Evolutionary conservation across 2,113 vertebrate genomes (phyloP).

Genomic region (Bostrychus sinensis): DNA sequence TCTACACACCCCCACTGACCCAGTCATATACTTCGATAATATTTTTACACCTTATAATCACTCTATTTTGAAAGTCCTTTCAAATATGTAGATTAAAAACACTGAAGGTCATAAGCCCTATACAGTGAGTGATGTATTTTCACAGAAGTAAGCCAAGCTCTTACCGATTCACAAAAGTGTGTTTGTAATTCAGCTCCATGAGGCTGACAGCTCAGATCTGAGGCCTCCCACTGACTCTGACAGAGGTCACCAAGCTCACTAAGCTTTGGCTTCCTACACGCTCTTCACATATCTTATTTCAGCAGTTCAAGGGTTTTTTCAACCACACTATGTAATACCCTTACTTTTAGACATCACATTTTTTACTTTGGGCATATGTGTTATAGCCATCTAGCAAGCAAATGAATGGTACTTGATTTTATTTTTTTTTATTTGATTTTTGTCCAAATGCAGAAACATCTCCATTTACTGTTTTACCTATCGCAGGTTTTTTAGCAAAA

Average conservation of each 20-base stretch:
- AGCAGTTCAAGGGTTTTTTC: conserved; percentile 36
- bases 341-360: conserved; percentile 7
- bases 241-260: conserved; percentile 58
- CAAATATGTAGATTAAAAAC: background rate
- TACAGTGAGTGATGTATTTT: background rate
- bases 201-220: conserved; percentile 61
- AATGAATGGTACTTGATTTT: no score
- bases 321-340: conserved; percentile 50
- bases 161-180: conserved; percentile 4
- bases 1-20: conserved; percentile 15
- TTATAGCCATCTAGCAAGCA: no score
- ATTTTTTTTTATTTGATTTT: conserved; percentile 2
- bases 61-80: background rate
- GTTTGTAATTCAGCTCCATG: conserved; percentile 67
- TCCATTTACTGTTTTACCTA: no score
- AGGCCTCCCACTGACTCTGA: conserved; percentile 59
- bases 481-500: background rate
- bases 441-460: no score
- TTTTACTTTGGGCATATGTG: no score
- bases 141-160: background rate
- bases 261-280: conserved; percentile 47
- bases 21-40: conserved; percentile 24
- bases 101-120: background rate
- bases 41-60: background rate
- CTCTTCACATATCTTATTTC: conserved; percentile 62